Evolutionary conservation across 2,888 invertebrate species (phyloP).

Genomic region (Eupithecia vulgata): DNA sequence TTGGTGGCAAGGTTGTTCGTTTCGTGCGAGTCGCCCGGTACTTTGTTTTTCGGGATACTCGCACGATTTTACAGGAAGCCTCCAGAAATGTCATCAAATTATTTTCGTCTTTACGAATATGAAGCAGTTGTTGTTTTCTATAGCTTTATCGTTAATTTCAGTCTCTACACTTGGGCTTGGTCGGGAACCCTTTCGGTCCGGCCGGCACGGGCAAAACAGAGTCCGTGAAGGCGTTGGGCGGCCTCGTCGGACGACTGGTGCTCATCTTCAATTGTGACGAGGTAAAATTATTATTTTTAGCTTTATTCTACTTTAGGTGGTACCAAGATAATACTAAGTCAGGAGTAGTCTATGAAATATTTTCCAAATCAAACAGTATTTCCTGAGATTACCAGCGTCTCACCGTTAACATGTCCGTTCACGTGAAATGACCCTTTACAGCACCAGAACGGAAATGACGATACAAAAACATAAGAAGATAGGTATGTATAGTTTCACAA

Average conservation of each 20-base stretch:
- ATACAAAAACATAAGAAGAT: no score
- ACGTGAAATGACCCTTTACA: neutral
- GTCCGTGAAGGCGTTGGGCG: slow-evolving; percentile 97
- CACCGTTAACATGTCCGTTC: neutral
- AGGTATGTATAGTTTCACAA: no score
- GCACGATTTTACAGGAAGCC: no score
- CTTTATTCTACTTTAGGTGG: neutral
- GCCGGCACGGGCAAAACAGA: slow-evolving; percentile 99
- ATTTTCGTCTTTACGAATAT: no score
- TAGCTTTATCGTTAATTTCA: slow-evolving; percentile 56
- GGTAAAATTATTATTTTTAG: slow-evolving; percentile 64
- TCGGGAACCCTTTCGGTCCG: slow-evolving; percentile 99
- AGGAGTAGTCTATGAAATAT: no score
- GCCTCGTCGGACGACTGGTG: slow-evolving; percentile 95
- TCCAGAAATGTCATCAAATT: no score
- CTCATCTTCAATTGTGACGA: slow-evolving; percentile 99
- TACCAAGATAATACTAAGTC: neutral
- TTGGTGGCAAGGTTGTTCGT: no score
- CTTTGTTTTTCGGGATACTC: no score
- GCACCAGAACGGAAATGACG: neutral
- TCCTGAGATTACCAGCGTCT: neutral
- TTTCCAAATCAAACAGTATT: neutral
- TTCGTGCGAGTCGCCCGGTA: no score
- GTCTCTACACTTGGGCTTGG: slow-evolving; percentile 97
- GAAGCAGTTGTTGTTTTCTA: neutral